Percentiles rank a stretch among this genome's conserved stretches.
Evolutionary conservation across 2,113 vertebrate species (phyloP).

Genomic region (Brachionichthys hirsutus): DNA sequence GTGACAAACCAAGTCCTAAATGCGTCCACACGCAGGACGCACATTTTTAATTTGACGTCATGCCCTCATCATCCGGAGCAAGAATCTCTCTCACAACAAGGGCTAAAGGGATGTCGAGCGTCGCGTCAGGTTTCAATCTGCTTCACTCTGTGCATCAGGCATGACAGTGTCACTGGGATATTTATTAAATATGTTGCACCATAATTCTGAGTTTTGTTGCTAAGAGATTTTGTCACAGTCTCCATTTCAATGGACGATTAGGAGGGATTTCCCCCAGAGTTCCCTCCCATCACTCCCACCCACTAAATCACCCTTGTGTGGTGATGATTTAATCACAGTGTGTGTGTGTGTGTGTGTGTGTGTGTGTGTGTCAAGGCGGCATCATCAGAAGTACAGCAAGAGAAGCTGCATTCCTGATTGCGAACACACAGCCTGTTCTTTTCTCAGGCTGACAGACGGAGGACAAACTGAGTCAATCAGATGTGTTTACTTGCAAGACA

Average conservation of each 20-base stretch:
- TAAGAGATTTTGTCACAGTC: neutral
- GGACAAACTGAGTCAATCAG: conserved; percentile 57
- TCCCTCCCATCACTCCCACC: conserved; percentile 51
- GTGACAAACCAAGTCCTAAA: too few species aligned
- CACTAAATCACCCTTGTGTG: conserved; percentile 27
- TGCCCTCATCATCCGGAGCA: too few species aligned
- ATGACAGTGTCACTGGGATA: neutral
- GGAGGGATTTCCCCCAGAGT: conserved; percentile 61
- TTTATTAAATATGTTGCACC: too few species aligned
- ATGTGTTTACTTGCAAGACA: conserved; percentile 39
- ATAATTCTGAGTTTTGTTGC: neutral
- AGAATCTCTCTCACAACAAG: too few species aligned
- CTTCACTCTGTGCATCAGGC: conserved; percentile 7
- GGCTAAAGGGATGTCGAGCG: neutral
- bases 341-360: conserved; percentile 24
- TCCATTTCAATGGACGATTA: conserved; percentile 17
- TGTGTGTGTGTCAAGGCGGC: conserved; percentile 23
- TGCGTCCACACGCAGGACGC: too few species aligned
- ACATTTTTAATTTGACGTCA: too few species aligned
- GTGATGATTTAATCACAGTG: conserved; percentile 51
- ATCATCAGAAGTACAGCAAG: conserved; percentile 50
- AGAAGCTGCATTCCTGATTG: conserved; percentile 57
- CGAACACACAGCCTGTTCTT: conserved; percentile 34
- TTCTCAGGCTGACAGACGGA: conserved; percentile 47
- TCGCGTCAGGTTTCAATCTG: conserved; percentile 22